phyloP scores from a whole-genome alignment of 2,113 vertebrate genomes.

The Triplophysa rosa region DNA sequence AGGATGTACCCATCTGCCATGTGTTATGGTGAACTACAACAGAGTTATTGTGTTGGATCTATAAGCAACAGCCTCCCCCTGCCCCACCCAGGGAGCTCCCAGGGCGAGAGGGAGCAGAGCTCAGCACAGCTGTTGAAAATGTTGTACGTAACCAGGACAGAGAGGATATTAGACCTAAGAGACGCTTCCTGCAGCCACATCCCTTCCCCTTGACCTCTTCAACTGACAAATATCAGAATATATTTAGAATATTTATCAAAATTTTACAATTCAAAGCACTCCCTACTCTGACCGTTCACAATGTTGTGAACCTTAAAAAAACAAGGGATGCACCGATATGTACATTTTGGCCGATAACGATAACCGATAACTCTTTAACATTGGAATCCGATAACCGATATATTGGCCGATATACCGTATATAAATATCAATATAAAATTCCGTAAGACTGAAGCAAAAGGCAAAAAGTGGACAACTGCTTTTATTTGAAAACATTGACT shows the following conservation, averaged over 20 bases:
- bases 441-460: too few relatives aligned
- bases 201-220: constrained; percentile 63
- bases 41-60: constrained; percentile 52
- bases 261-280: constrained; percentile 57
- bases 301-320: not conserved
- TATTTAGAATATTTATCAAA: too few relatives aligned
- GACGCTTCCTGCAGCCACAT: constrained; percentile 73
- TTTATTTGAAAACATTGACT: too few relatives aligned
- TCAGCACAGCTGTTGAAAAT: constrained; percentile 67
- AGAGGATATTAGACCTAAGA: constrained; percentile 72
- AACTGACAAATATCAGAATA: constrained; percentile 70
- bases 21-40: constrained; percentile 45
- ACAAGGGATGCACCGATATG: too few relatives aligned
- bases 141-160: constrained; percentile 58
- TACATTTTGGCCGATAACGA: too few relatives aligned
- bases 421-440: too few relatives aligned
- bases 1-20: constrained; percentile 42
- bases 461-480: too few relatives aligned
- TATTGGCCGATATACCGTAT: too few relatives aligned
- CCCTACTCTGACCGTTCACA: constrained; percentile 36
- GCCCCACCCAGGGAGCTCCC: constrained; percentile 48
- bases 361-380: too few relatives aligned
- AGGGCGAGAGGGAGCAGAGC: constrained; percentile 29
- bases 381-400: too few relatives aligned
- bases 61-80: constrained; percentile 46